Evolutionary conservation across 1,140 invertebrate genomes (phyloP).

Genomic region (Grapholita molesta): DNA sequence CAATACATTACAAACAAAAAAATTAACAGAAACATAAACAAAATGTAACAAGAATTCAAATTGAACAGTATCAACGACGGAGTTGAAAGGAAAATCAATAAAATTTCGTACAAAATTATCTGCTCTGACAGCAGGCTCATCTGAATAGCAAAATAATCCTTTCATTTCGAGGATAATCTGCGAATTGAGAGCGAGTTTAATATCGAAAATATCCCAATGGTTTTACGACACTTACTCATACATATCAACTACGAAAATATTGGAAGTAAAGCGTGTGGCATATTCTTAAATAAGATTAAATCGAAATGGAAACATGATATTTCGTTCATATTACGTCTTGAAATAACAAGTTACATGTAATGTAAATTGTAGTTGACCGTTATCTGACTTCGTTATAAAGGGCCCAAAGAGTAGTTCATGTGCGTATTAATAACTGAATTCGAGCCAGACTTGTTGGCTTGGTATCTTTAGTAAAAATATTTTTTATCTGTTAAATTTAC

Average conservation of each 20-base stretch:
- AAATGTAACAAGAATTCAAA: not conserved
- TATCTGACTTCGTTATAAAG: too few relatives aligned
- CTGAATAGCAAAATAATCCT: conserved; percentile 20
- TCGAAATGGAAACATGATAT: too few relatives aligned
- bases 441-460: too few relatives aligned
- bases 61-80: not conserved
- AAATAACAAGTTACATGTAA: too few relatives aligned
- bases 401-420: too few relatives aligned
- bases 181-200: conserved; percentile 22
- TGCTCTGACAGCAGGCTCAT: conserved; percentile 3
- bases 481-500: too few relatives aligned
- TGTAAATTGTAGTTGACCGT: too few relatives aligned
- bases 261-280: conserved; percentile 24
- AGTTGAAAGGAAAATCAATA: conserved; percentile 7
- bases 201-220: not conserved
- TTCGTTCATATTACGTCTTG: too few relatives aligned
- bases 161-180: conserved; percentile 30
- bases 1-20: not conserved
- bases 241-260: not conserved
- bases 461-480: too few relatives aligned
- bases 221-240: not conserved
- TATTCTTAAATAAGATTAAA: too few relatives aligned
- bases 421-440: too few relatives aligned
- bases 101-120: conserved; percentile 13
- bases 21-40: not conserved